phyloP scores from a whole-genome alignment of 2,797 vertebrate species.

The Phrynocephalus guinanensis region DNA sequence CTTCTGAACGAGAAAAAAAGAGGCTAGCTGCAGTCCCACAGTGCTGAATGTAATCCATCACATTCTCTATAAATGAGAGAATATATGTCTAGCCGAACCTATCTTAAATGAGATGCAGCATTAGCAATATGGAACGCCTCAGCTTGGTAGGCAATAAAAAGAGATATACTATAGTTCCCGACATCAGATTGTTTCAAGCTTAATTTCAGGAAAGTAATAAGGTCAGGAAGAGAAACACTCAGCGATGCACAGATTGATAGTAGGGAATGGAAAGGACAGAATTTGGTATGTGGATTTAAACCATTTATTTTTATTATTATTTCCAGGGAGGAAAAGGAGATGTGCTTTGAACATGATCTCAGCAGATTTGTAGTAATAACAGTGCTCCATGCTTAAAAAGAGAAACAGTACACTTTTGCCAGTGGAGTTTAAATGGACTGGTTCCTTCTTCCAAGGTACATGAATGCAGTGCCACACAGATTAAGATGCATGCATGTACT shows the following conservation, averaged over 20 bases:
- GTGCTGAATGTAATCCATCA: constrained; percentile 79
- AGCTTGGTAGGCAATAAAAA: constrained; percentile 82
- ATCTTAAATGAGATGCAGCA: constrained; percentile 82
- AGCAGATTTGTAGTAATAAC: constrained; percentile 64
- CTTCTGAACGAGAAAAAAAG: constrained; percentile 41
- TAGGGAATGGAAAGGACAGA: constrained; percentile 69
- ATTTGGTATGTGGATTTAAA: constrained; percentile 63
- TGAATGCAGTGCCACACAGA: not conserved
- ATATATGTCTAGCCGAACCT: constrained; percentile 81
- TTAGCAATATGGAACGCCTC: constrained; percentile 79
- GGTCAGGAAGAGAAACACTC: constrained; percentile 80
- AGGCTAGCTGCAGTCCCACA: constrained; percentile 68
- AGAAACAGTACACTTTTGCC: constrained; percentile 59
- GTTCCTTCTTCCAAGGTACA: constrained; percentile 38
- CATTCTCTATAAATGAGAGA: constrained; percentile 80
- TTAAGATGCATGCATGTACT: constrained; percentile 7
- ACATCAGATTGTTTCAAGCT: constrained; percentile 84
- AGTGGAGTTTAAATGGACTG: constrained; percentile 50
- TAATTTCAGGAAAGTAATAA: constrained; percentile 86
- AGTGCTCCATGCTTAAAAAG: constrained; percentile 57
- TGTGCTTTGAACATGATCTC: constrained; percentile 61
- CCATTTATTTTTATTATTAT: constrained; percentile 48
- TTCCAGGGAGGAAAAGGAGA: constrained; percentile 67
- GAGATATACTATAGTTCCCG: constrained; percentile 81
- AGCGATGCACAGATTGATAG: constrained; percentile 80